Conservation (phyloP, 2,888 invertebrate genomes). For the Salpingus planirostris region DNA sequence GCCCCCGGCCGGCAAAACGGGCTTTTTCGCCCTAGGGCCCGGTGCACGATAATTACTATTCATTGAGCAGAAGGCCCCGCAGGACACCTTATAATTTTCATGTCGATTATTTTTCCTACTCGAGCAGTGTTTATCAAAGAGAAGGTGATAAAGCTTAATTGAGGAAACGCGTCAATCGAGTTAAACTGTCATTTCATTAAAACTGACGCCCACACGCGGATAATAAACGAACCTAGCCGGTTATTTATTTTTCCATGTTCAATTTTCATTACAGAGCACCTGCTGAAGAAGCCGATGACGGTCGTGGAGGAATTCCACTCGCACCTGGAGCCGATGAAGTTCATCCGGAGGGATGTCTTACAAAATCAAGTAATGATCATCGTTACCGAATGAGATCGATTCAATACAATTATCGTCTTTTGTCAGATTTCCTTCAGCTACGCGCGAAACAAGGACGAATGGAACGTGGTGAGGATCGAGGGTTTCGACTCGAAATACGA, state of each 20-base stretch:
- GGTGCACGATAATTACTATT: too few species aligned
- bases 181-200: too few species aligned
- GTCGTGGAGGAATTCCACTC: slow-evolving; percentile 89
- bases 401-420: too few species aligned
- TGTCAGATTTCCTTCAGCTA: slow-evolving; percentile 86
- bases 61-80: too few species aligned
- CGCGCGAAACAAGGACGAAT: slow-evolving; percentile 67
- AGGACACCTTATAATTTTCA: too few species aligned
- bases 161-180: slow-evolving; percentile 36
- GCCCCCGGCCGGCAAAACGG: too few species aligned
- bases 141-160: slow-evolving; percentile 25
- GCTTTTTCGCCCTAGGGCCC: too few species aligned
- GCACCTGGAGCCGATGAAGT: slow-evolving; percentile 88
- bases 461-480: slow-evolving; percentile 79
- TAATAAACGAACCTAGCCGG: too few species aligned
- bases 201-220: slow-evolving; percentile 13
- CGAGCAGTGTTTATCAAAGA: too few species aligned
- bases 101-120: too few species aligned
- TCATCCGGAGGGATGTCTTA: slow-evolving; percentile 68
- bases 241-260: too few species aligned
- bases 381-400: too few species aligned
- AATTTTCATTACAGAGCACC: slow-evolving; percentile 65
- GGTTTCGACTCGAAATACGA: slow-evolving; percentile 69
- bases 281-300: slow-evolving; percentile 77
- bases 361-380: slow-evolving; percentile 63